Conservation (phyloP, 1,140 invertebrate species). For the Yoshiicerus persimilis region DNA sequence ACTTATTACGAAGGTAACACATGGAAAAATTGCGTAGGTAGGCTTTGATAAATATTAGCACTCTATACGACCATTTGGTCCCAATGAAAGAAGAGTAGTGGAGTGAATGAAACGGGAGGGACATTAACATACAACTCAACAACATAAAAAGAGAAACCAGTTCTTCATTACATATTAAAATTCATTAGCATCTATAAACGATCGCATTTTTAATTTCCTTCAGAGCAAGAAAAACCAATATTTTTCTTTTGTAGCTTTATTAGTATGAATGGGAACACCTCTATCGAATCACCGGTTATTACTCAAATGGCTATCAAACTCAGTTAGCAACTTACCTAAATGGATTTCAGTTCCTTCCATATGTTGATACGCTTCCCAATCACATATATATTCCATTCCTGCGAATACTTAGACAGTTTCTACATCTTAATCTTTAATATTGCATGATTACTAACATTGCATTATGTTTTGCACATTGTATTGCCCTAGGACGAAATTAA, state of each 20-base stretch:
- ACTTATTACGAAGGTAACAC: too few species aligned
- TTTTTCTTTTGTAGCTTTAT: background rate
- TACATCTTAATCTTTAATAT: too few species aligned
- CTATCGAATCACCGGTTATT: background rate
- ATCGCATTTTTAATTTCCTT: background rate
- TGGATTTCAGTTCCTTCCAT: too few species aligned
- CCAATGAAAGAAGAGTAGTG: background rate
- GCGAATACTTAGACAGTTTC: too few species aligned
- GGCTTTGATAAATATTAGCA: background rate
- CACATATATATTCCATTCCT: too few species aligned
- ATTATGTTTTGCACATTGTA: too few species aligned
- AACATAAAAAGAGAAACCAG: background rate
- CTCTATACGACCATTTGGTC: too few species aligned
- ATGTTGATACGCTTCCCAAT: too few species aligned
- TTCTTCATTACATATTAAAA: background rate
- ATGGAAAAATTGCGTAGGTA: background rate
- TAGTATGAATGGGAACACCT: background rate
- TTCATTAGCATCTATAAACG: background rate
- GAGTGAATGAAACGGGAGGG: background rate
- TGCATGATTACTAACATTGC: too few species aligned
- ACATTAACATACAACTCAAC: background rate
- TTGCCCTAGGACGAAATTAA: too few species aligned
- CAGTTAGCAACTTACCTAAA: too few species aligned
- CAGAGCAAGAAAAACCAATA: background rate
- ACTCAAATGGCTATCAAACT: too few species aligned